These are phyloP conservation scores for Heliconius himera DNA, from an alignment of 1,140 invertebrate species.

Conservation along the genomic window DNA sequence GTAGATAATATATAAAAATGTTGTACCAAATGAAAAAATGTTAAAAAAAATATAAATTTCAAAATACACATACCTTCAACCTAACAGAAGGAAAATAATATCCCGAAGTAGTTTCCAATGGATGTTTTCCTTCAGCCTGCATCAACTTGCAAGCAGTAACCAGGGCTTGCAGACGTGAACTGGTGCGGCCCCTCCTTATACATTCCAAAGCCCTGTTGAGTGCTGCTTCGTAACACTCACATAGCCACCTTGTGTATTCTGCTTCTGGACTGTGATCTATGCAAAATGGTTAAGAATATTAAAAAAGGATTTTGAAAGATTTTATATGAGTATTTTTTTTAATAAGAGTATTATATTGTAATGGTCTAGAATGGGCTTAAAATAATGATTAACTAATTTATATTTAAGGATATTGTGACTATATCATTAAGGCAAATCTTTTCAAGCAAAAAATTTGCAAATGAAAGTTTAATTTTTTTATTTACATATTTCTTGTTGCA, in stretches of 20 bases:
- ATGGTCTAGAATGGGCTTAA: too few species aligned
- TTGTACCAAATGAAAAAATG: too few species aligned
- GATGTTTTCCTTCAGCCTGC: slow-evolving; percentile 84
- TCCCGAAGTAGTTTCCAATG: slow-evolving; percentile 79
- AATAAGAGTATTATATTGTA: too few species aligned
- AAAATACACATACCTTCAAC: slow-evolving; percentile 75
- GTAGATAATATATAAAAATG: too few species aligned
- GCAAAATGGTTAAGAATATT: too few species aligned
- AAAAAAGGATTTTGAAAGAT: too few species aligned
- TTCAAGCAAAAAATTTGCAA: neutral
- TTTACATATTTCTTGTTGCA: too few species aligned
- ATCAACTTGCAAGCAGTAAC: slow-evolving; percentile 86
- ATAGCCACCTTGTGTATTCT: slow-evolving; percentile 84
- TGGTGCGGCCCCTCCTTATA: slow-evolving; percentile 78
- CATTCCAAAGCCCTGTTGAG: slow-evolving; percentile 80
- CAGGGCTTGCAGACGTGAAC: slow-evolving; percentile 84
- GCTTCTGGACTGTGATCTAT: slow-evolving; percentile 82
- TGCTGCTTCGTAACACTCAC: slow-evolving; percentile 83
- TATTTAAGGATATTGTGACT: too few species aligned
- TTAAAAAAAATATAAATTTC: too few species aligned
- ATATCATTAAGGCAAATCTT: too few species aligned
- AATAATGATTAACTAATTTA: too few species aligned
- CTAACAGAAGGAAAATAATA: slow-evolving; percentile 84
- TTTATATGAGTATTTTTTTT: too few species aligned
- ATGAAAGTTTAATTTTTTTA: neutral